Conservation (phyloP, 2,797 vertebrate species). For the Podarcis lilfordi region DNA sequence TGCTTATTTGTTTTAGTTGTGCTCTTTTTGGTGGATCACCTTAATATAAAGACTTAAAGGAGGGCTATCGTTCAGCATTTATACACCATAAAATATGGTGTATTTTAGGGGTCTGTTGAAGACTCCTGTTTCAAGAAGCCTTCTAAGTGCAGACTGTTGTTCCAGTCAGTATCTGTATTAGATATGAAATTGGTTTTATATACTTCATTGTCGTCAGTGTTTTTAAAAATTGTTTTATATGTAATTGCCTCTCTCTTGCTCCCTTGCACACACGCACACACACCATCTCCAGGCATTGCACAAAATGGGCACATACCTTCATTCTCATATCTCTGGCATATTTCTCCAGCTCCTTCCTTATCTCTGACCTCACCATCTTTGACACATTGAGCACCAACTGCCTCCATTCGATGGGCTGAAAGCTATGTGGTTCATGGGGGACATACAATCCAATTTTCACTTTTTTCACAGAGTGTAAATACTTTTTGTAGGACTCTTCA, state of each 20-base stretch:
- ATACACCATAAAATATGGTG: too few species aligned
- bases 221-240: too few species aligned
- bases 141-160: too few species aligned
- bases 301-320: constrained; percentile 83
- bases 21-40: not conserved
- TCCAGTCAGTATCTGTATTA: too few species aligned
- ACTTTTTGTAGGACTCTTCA: constrained; percentile 94
- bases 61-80: too few species aligned
- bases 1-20: not conserved
- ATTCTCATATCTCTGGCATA: constrained; percentile 96
- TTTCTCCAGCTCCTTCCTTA: constrained; percentile 95
- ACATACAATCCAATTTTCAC: constrained; percentile 95
- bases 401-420: constrained; percentile 96
- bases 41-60: too few species aligned
- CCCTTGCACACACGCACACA: not conserved
- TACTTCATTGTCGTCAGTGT: too few species aligned
- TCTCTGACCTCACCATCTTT: constrained; percentile 87
- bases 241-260: not conserved
- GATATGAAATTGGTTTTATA: too few species aligned
- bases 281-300: not conserved
- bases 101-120: too few species aligned
- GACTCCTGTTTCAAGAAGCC: too few species aligned
- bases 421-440: constrained; percentile 93
- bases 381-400: constrained; percentile 90
- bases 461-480: constrained; percentile 95